These are phyloP conservation scores for Antechinus flavipes DNA, from an alignment of 2,113 vertebrate genomes.

Conservation along the genomic window DNA sequence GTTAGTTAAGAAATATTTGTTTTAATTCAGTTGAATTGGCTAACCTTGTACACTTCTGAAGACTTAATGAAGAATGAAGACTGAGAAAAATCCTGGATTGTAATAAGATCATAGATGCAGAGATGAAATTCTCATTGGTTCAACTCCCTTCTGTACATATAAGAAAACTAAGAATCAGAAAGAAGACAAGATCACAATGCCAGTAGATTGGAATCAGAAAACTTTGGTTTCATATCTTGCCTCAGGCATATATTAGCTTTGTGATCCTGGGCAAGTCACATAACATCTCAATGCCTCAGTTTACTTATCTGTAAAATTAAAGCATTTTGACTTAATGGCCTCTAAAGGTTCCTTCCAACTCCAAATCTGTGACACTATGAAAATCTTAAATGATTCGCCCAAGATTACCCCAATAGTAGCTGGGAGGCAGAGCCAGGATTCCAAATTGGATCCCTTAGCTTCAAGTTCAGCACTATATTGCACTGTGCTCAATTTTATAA, in stretches of 20 bases:
- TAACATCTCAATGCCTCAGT: not conserved
- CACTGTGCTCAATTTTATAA: not conserved
- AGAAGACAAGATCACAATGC: not conserved
- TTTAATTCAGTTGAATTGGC: not conserved
- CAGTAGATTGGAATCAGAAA: not conserved
- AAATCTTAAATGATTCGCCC: not conserved
- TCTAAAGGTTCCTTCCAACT: not conserved
- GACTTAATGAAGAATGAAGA: not conserved
- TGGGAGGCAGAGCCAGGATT: not conserved
- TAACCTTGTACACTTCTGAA: not conserved
- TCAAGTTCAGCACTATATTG: not conserved
- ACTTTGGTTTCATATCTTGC: not conserved
- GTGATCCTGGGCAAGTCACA: not conserved
- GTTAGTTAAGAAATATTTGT: not conserved
- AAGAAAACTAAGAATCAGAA: not conserved
- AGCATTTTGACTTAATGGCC: not conserved
- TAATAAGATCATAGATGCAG: not conserved
- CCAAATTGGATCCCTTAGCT: not conserved
- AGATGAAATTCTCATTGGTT: not conserved
- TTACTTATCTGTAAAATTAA: not conserved
- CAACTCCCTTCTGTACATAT: not conserved
- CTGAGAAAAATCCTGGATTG: not conserved
- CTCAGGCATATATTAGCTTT: not conserved
- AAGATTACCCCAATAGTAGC: not conserved
- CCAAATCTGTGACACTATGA: not conserved